phyloP scores from a whole-genome alignment of 2,888 invertebrate species.

The Drepana falcataria region DNA sequence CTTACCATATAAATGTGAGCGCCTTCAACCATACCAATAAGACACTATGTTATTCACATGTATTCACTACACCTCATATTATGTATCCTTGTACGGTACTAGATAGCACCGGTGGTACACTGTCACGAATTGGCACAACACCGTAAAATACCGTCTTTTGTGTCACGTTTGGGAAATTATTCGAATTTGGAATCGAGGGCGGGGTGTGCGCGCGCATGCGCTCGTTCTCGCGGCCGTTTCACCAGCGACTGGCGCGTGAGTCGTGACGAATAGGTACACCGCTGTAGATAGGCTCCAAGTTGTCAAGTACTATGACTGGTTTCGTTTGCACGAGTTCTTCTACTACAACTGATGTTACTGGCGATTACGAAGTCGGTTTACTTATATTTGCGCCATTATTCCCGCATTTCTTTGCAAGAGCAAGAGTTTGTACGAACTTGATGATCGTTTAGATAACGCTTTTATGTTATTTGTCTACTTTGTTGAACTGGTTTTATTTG shows the following conservation, averaged over 20 bases:
- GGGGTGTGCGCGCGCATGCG: constrained; percentile 41
- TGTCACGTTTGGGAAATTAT: constrained; percentile 44
- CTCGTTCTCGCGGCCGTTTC: constrained; percentile 40
- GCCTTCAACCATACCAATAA: constrained; percentile 38
- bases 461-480: background rate
- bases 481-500: background rate
- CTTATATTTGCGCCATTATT: background rate
- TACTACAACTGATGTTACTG: constrained; percentile 40
- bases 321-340: constrained; percentile 43
- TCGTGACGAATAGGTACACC: constrained; percentile 18
- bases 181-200: constrained; percentile 31
- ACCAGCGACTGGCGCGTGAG: constrained; percentile 56
- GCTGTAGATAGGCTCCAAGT: constrained; percentile 30
- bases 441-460: background rate
- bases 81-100: constrained; percentile 25
- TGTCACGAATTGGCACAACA: constrained; percentile 45
- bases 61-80: constrained; percentile 48
- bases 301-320: constrained; percentile 55
- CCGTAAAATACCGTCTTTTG: constrained; percentile 44
- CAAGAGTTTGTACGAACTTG: background rate
- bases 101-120: constrained; percentile 33
- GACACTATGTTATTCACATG: constrained; percentile 51
- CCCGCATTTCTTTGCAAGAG: background rate
- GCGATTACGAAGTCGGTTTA: constrained; percentile 37
- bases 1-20: constrained; percentile 62